phyloP scores from a whole-genome alignment of 30 jellyfish, hydroid and myxozoan species.

The Turritopsis dohrnii region DNA sequence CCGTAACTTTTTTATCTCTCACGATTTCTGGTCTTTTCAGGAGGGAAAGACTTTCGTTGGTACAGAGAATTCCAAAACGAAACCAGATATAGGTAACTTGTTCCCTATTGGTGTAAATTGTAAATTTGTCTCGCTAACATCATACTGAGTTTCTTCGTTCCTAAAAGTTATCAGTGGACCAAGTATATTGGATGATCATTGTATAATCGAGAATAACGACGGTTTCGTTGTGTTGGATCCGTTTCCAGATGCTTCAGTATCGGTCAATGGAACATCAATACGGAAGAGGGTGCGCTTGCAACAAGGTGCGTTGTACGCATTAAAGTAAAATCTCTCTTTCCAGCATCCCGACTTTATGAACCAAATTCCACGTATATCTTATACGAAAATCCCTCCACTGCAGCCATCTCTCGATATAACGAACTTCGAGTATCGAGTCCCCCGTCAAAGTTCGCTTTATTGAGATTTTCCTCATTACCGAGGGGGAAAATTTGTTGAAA shows the following conservation, averaged over 20 bases:
- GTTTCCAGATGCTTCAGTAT: slow-evolving; percentile 73
- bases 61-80: slow-evolving; percentile 46
- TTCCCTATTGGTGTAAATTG: background rate
- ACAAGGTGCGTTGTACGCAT: slow-evolving; percentile 81
- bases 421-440: too few species aligned
- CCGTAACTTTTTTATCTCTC: background rate
- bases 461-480: too few species aligned
- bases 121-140: background rate
- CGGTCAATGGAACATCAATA: slow-evolving; percentile 68
- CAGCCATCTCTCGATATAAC: too few species aligned
- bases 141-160: background rate
- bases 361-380: too few species aligned
- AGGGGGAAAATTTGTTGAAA: too few species aligned
- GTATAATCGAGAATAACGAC: slow-evolving; percentile 78
- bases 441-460: too few species aligned
- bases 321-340: too few species aligned
- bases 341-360: too few species aligned
- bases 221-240: slow-evolving; percentile 86
- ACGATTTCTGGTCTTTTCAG: slow-evolving; percentile 26
- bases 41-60: slow-evolving; percentile 94
- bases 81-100: slow-evolving; percentile 86
- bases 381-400: too few species aligned
- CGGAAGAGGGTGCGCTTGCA: slow-evolving; percentile 60
- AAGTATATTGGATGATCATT: slow-evolving; percentile 63
- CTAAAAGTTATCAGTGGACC: slow-evolving; percentile 71